These are phyloP conservation scores for Micromys minutus DNA, from an alignment of 2,113 vertebrate genomes.

Conservation along the genomic window DNA sequence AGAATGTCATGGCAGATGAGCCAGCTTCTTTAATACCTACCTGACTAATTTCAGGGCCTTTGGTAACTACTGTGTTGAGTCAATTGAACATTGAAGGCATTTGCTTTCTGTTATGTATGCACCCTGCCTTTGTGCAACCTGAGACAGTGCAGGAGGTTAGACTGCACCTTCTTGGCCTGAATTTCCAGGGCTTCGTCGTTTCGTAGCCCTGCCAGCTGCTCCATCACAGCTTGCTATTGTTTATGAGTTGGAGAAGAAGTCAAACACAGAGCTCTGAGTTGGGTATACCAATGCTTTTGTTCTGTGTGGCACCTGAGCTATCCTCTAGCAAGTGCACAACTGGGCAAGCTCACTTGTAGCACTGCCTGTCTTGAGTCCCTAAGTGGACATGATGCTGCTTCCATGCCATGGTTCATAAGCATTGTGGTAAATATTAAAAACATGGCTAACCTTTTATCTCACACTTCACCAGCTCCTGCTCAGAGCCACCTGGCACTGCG, in stretches of 20 bases:
- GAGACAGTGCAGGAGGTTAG: neutral
- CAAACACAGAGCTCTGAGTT: neutral
- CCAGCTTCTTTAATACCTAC: neutral
- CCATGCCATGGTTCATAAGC: neutral
- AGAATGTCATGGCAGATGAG: neutral
- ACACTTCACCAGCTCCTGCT: too few species aligned
- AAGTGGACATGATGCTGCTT: neutral
- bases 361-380: neutral
- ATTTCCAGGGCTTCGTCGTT: slow-evolving; percentile 24
- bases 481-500: too few species aligned
- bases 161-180: slow-evolving; percentile 54
- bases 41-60: slow-evolving; percentile 26
- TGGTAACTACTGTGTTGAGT: neutral
- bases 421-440: too few species aligned
- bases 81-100: neutral
- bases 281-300: neutral
- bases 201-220: neutral
- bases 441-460: too few species aligned
- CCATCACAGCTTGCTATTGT: neutral
- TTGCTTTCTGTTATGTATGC: slow-evolving; percentile 27
- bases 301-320: neutral
- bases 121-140: neutral
- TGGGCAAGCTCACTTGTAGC: neutral
- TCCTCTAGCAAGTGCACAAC: neutral
- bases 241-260: slow-evolving; percentile 57